phyloP scores from a whole-genome alignment of 2,113 vertebrate genomes.

The Tympanuchus pallidicinctus region DNA sequence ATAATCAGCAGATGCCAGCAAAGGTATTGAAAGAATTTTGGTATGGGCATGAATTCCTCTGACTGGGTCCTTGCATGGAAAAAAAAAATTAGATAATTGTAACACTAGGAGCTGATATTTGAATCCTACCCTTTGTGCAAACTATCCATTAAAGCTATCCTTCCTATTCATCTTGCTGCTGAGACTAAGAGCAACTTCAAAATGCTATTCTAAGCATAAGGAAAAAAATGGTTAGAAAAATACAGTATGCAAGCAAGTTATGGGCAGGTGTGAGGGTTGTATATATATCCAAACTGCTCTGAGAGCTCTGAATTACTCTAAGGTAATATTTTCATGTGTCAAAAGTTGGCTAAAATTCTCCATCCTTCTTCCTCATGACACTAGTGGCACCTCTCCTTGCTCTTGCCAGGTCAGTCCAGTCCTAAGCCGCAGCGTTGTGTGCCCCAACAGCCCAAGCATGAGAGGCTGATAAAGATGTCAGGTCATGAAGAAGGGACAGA shows the following conservation, averaged over 20 bases:
- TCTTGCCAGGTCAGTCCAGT: background rate
- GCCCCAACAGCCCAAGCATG: background rate
- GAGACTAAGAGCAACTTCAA: background rate
- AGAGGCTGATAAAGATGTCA: background rate
- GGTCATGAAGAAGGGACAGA: background rate
- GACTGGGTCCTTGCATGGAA: background rate
- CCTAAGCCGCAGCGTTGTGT: background rate
- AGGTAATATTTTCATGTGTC: background rate
- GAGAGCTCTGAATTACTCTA: background rate
- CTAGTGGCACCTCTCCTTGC: background rate
- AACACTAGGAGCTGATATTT: background rate
- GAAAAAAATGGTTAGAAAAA: background rate
- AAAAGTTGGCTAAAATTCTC: background rate
- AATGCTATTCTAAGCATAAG: background rate
- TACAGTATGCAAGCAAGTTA: background rate
- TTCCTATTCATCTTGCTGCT: background rate
- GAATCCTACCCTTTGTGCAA: background rate
- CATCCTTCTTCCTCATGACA: background rate
- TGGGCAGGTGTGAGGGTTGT: background rate
- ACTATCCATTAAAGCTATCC: background rate
- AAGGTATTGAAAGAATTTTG: conserved; percentile 62
- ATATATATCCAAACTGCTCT: background rate
- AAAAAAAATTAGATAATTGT: background rate
- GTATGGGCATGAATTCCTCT: conserved; percentile 61
- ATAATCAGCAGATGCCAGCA: conserved; percentile 29